A percentile compares a stretch with the other conserved stretches of the same genome.
Evolutionary conservation across 2,113 vertebrate species (phyloP).

Genomic region (Toxostoma redivivum): DNA sequence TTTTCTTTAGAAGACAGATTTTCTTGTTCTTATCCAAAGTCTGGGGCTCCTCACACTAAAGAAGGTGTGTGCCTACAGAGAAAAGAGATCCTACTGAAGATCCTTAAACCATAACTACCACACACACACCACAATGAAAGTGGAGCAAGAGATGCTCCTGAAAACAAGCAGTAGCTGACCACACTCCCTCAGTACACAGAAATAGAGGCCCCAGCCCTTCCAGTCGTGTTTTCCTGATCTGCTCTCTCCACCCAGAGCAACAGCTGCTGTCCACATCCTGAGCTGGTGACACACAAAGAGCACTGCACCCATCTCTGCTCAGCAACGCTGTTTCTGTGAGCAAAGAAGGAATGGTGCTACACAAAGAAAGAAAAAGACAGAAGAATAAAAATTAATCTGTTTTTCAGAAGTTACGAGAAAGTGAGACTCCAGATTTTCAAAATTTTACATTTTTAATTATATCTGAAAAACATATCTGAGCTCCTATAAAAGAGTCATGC

Average conservation of each 20-base stretch:
- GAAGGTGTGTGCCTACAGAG: background rate
- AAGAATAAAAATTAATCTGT: background rate
- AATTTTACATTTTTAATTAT: background rate
- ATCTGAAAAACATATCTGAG: background rate
- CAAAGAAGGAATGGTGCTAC: background rate
- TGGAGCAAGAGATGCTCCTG: background rate
- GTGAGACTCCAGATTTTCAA: background rate
- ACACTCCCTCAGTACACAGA: background rate
- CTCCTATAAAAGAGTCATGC: background rate
- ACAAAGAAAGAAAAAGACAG: background rate
- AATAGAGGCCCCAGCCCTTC: background rate
- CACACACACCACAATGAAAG: background rate
- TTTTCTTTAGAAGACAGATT: background rate
- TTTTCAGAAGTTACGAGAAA: background rate
- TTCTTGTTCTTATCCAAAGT: background rate
- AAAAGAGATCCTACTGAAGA: background rate
- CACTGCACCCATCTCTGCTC: background rate
- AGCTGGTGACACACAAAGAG: background rate
- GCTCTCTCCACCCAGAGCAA: background rate
- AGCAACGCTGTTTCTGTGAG: background rate
- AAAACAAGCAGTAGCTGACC: background rate
- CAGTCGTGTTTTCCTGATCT: background rate
- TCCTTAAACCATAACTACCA: rapidly evolving
- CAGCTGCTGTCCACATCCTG: rapidly evolving
- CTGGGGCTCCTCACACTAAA: background rate